A percentile compares a stretch with the other conserved stretches of the same genome.
These are phyloP conservation scores for Drosophila helvetica DNA, from an alignment of 2,888 invertebrate genomes.

Conservation along the genomic window DNA sequence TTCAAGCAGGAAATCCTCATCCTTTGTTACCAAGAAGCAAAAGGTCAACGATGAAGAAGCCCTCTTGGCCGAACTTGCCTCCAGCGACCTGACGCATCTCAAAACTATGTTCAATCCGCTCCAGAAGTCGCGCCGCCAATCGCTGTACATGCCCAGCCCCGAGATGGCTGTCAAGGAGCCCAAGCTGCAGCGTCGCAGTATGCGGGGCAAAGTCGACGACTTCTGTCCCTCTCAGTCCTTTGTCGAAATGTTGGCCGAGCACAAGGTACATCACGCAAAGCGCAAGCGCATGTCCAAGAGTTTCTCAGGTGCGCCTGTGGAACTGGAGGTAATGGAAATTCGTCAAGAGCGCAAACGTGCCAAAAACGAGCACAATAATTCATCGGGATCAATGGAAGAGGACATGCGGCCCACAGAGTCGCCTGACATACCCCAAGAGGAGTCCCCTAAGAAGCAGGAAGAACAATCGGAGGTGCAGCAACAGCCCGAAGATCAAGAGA, in stretches of 20 bases:
- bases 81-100: conserved; percentile 61
- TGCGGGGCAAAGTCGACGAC: conserved; percentile 37
- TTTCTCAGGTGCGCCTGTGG: conserved; percentile 61
- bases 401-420: neutral
- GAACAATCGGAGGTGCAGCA: neutral
- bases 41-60: conserved; percentile 47
- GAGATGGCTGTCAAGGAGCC: conserved; percentile 34
- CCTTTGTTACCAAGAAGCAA: neutral
- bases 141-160: conserved; percentile 52
- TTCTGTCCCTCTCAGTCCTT: conserved; percentile 78
- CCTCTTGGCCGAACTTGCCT: conserved; percentile 58
- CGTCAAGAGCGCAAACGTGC: conserved; percentile 25
- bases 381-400: conserved; percentile 1
- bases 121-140: conserved; percentile 72
- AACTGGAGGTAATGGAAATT: conserved; percentile 35
- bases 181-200: conserved; percentile 59
- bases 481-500: neutral
- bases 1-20: neutral
- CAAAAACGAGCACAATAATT: conserved; percentile 8
- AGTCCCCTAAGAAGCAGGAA: neutral
- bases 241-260: conserved; percentile 69
- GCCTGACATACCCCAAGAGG: neutral
- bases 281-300: conserved; percentile 77
- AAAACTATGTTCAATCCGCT: conserved; percentile 70
- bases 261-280: conserved; percentile 43